Evolutionary conservation across 2,113 vertebrate species (phyloP), one percentile per base, ranked within the genome.

Genomic region (Nipponia nippon): DNA sequence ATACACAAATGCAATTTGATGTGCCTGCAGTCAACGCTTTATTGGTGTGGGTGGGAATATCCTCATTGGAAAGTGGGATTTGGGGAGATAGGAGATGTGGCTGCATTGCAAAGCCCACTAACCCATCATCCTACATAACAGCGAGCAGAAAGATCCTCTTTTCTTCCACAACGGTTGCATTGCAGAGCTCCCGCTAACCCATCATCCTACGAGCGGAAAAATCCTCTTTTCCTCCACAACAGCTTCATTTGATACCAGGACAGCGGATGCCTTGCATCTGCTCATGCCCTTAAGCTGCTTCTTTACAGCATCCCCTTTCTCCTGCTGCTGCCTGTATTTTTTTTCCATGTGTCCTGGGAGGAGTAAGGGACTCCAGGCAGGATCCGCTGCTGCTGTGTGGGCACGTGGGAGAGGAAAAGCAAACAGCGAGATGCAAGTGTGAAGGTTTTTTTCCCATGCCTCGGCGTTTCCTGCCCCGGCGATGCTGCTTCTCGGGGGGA

Each of bases 351-450:
- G 46, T 93, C 75, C 70, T 84, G 86, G 81, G 84, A 88, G 87
- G 66, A 69, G 49, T 20, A 3, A 23, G 62, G 53, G 83, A 79
- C 44, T 89, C 23, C 58, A 69, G 80, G 83, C 86, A 70, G 96
- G 62, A 90, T 92, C 49, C 3, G 13, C 76, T 92, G 79, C 83
- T 83, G 76, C 63, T 71, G 42, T 56, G 15, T 40, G 92, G 38
- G 44, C 87, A 95, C 6, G 7, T 95, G 95, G 84, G 95, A 97
- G 93, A 96, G 93, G 95, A 95, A 95, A 88, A 97, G 84, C 95
- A 97, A 96, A 95, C 62, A 95, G 76, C 0, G 10, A 84, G 83
- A 90, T 77, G 79, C 23, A 22, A 94, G 78, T 9, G 84, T 79
- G 93, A 88, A 81, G 75, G 62, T 25, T 70, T 95, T 95, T 94